Percentiles rank a stretch among this genome's conserved stretches.
Evolutionary conservation across 1,140 invertebrate genomes (phyloP).

Genomic region (Paraescarpia echinospica): DNA sequence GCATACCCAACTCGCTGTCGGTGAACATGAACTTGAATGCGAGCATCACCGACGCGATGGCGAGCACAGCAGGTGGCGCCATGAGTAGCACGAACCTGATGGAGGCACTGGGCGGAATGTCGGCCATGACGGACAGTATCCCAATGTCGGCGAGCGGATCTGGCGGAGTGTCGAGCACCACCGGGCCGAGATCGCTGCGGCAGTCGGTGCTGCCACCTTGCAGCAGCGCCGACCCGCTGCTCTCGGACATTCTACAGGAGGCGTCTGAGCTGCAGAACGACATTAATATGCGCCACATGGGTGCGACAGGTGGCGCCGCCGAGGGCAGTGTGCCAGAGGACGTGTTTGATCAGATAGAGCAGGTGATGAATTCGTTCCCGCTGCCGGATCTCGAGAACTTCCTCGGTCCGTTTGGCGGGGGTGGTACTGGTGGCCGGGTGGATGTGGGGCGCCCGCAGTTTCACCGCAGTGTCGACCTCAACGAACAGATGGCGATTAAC

Average conservation of each 20-base stretch:
- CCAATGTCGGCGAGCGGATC: background rate
- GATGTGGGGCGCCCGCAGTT: background rate
- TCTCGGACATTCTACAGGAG: conserved; percentile 50
- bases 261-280: conserved; percentile 50
- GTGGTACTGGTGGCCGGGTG: background rate
- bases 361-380: background rate
- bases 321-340: background rate
- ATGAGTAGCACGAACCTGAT: conserved; percentile 34
- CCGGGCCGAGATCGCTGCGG: background rate
- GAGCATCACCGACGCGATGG: conserved; percentile 28
- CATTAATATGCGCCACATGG: conserved; percentile 21
- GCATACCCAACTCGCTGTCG: background rate
- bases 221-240: conserved; percentile 37
- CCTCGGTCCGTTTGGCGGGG: background rate
- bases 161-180: background rate
- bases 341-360: background rate
- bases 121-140: background rate
- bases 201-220: conserved; percentile 15
- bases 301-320: background rate
- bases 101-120: conserved; percentile 8
- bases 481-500: conserved; percentile 82
- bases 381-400: conserved; percentile 14
- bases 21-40: background rate
- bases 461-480: conserved; percentile 53
- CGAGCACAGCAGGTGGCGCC: conserved; percentile 30